Percentiles rank a stretch among this genome's conserved stretches.
phyloP scores from a whole-genome alignment of 1,140 invertebrate species.

The Asbolus verrucosus region DNA sequence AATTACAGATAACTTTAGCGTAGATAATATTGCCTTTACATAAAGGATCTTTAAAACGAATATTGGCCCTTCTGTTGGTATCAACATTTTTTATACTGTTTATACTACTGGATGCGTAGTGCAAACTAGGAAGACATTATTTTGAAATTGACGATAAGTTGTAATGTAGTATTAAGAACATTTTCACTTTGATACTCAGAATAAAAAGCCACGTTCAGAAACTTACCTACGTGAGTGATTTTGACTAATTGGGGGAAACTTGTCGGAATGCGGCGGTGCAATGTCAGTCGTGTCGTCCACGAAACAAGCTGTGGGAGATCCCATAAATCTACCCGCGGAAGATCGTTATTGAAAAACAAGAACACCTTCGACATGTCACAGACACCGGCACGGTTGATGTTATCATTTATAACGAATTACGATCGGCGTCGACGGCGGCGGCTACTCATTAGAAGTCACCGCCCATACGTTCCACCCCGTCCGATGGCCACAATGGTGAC shows the following conservation, averaged over 20 bases:
- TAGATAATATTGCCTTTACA: too few relatives aligned
- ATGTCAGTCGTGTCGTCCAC: conserved; percentile 18
- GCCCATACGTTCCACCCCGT: conserved; percentile 28
- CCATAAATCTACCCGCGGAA: conserved; percentile 11
- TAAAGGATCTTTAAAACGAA: too few relatives aligned
- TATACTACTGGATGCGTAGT: too few relatives aligned
- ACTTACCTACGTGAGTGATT: too few relatives aligned
- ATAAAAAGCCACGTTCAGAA: too few relatives aligned
- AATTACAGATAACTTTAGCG: too few relatives aligned
- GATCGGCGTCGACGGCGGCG: conserved; percentile 41
- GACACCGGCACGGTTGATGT: conserved; percentile 35
- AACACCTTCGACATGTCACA: conserved; percentile 43
- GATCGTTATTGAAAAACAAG: conserved; percentile 42
- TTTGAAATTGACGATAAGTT: too few relatives aligned
- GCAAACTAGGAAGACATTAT: too few relatives aligned
- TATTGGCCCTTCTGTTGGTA: too few relatives aligned
- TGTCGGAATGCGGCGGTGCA: conserved; percentile 18
- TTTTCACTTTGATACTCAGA: too few relatives aligned
- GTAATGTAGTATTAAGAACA: too few relatives aligned
- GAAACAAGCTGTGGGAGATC: conserved; percentile 2
- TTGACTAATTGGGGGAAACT: conserved; percentile 34
- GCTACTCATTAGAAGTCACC: conserved; percentile 43
- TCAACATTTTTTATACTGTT: too few relatives aligned
- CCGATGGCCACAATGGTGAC: conserved; percentile 24
- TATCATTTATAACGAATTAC: conserved; percentile 45